Base-by-base conservation (phyloP, 2,113 vertebrate species). In the Arvicanthis niloticus region DNA sequence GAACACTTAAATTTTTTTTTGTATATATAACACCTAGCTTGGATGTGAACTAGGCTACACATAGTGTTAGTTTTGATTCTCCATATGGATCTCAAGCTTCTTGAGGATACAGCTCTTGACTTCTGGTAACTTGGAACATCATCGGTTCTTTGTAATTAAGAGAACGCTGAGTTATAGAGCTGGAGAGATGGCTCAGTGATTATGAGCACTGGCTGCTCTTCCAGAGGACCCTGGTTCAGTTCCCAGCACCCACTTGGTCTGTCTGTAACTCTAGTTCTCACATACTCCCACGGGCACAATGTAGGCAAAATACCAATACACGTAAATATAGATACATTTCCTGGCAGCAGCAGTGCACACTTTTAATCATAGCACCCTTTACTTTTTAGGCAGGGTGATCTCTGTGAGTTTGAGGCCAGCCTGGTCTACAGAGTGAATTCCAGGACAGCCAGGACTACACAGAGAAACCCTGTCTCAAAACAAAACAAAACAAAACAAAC, bases 31-130 rank as follows among this genome's bases (percentile, higher is more conserved):
- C 5, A 34, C 24, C 31, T 56, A 16, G 48, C 42, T 53, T 21
- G 65, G 16, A 51, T 37, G 29, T 65, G n/a, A 72, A 40, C 22
- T 80, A 34, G 42, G 16, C 34, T 42, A 1, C 60, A 3, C 19
- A 0, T 7, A 19, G 19, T 29, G 62, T 42, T n/a, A 24, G 15
- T 73, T n/a, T 84, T 84, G 31, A 42, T 60, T 89, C 40, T 65
- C 6, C 8, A 22, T 6, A 4, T 70, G 48, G 7, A 65, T 73
- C 53, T 62, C 5, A 91, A 91, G 56, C 78, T 85, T 77, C 88
- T 67, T 75, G 95, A 96, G 42, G 86, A 22, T 77, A 91, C 56
- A 76, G 21, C 10, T 34, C 65, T 93, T 72, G 53, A 56, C 48
- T 68, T 77, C n/a, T 26, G 91, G 16, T 12, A 24, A 86, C 19